Base-by-base conservation (phyloP, 2,113 vertebrate species). In the Tachysurus vachellii region DNA sequence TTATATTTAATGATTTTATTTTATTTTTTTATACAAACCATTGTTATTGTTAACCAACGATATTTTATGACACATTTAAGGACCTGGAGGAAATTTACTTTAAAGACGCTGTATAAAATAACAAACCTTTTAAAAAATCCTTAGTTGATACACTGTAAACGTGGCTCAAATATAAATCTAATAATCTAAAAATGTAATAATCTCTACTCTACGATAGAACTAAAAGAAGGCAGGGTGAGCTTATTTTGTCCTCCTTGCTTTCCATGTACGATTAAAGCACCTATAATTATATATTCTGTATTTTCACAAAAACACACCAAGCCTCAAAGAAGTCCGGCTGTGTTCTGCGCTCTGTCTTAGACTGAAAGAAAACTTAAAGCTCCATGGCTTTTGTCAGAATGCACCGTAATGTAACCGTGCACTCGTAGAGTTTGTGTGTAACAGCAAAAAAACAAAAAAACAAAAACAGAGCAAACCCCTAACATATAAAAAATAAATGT, bases 401-500 rank as follows among this genome's bases (percentile, higher is more conserved):
- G 47, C 42, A 28, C 47, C 36, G 36, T 36, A 36, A 53, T 28
- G 50, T 31, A 36, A 80, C 75, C 75, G 11, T 2, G 14, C 26
- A 28, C 75, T 28, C 12, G 26, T 4, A 28, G 11, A 53, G 23
- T 73, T 44, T 73, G 70, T 47, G 9, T 73, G 21, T 19, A 79
- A 56, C 50, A 54, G 26, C 31, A 57, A 79, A 79, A 56, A 9
- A 1, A 8, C 2, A 59, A 36, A 80, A 53, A 36, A 17, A 36
- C 21, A 70, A n/a, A 26, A 42, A 70, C 16, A 42, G 1, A 81
- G 13, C 17, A 44, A 21, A 31, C 82, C 28, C 11, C n/a, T 50
- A 61, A 61, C 26, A 68, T 28, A 62, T 71, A 71, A 31, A 79
- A 79, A 75, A 23, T 53, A 16, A n/a, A 76, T 76, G 73, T 84